Evolutionary conservation across 2,113 vertebrate species (phyloP).

Genomic region (Uropsilus gracilis): DNA sequence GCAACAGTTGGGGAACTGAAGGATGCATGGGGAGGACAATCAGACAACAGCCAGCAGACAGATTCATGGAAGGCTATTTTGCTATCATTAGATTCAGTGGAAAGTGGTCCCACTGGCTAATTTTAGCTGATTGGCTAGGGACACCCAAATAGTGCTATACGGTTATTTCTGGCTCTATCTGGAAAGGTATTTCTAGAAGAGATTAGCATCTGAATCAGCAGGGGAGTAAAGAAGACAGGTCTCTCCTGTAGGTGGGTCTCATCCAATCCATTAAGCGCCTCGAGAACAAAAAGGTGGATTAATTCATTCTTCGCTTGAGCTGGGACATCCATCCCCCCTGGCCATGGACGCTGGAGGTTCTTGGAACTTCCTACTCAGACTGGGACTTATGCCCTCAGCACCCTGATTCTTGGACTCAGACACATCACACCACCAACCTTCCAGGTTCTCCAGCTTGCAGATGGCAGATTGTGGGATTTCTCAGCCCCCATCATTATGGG

Average conservation of each 20-base stretch:
- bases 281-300: neutral
- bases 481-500: neutral
- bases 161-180: neutral
- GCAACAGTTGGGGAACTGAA: neutral
- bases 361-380: neutral
- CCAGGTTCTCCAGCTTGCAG: neutral
- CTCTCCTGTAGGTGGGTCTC: neutral
- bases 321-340: neutral
- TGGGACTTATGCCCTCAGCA: too few relatives aligned
- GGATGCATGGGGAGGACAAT: neutral
- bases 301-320: neutral
- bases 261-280: neutral
- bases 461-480: neutral
- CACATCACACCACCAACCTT: neutral
- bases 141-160: neutral
- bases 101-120: neutral
- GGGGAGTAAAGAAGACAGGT: neutral
- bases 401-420: neutral
- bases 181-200: neutral
- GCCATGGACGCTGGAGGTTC: neutral
- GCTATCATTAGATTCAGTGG: neutral
- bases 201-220: neutral
- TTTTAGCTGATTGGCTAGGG: neutral
- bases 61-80: neutral
- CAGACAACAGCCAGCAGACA: neutral